A percentile compares a stretch with the other conserved stretches of the same genome.
phyloP scores from a whole-genome alignment of 2,888 invertebrate genomes.

The Drosophila pegasa region DNA sequence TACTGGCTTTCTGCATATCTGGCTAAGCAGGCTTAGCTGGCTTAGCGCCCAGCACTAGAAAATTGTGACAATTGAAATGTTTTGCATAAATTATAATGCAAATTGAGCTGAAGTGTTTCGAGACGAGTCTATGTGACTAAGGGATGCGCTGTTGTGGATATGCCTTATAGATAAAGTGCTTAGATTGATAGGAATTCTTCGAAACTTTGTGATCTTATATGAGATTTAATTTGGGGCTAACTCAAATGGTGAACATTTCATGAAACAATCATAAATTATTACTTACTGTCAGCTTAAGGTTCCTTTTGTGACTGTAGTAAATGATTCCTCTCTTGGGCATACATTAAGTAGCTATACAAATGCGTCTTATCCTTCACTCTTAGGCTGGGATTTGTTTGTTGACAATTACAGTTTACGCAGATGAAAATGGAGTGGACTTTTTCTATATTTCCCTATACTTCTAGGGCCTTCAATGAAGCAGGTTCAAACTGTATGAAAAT shows the following conservation, averaged over 20 bases:
- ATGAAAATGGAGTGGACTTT: no score
- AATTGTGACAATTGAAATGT: conserved; percentile 4
- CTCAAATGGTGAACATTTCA: no score
- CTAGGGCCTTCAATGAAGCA: no score
- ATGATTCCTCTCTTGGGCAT: background rate
- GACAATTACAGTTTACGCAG: background rate
- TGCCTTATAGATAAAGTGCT: no score
- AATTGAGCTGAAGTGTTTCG: background rate
- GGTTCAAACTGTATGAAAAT: no score
- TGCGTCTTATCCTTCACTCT: no score
- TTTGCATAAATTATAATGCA: background rate
- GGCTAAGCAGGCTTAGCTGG: background rate
- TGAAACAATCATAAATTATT: no score
- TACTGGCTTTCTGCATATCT: background rate
- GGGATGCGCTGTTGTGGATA: background rate
- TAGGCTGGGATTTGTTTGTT: no score
- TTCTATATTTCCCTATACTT: no score
- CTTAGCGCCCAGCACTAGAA: background rate
- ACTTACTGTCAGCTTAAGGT: background rate
- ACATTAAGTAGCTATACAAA: background rate
- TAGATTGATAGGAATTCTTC: no score
- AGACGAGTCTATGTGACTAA: background rate
- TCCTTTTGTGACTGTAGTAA: background rate
- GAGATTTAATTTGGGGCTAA: no score
- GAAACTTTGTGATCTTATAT: no score